Base-by-base conservation (phyloP, 2,113 vertebrate species). In the Tenebrosternarchus preto region DNA sequence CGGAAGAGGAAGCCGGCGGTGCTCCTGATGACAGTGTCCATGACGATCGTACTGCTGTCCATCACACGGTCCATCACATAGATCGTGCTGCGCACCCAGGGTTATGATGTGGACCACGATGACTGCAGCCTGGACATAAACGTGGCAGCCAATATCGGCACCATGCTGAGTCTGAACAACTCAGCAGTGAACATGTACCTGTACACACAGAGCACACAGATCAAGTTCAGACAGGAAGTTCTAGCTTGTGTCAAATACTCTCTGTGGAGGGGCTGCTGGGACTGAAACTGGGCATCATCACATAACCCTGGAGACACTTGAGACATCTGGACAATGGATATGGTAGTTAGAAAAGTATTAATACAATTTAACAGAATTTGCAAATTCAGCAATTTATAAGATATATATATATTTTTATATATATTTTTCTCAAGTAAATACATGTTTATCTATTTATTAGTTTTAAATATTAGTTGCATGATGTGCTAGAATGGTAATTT, bases 141-240 rank as follows among this genome's bases (percentile, higher is more conserved):
- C 15, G 68, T 91, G 39, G 87, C 71, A 4, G 88, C 91, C 7
- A 91, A 92, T 39, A 75, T 88, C 20, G 90, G 91, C 0, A 90
- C 88, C 43, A 91, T 92, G 90, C 56, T 93, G 22, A 89, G 89
- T 76, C 86, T 92, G 22, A 89, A 82, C 73, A 91, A 91, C 0
- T 78, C 91, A 2, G 90, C 90, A 0, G 68, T 86, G 1, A 89
- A 92, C 80, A 92, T 90, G 89, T 89, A 88, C 77, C 86, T 92
- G 27, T 92, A 92, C 11, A 88, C 87, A 1, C 90, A n/a, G n/a
- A n/a, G 88, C 82, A 92, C 90, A 0, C 90, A 92, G 50, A 57
- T 87, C 20, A 88, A 73, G 67, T 92, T 92, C 80, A 82, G 86
- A 20, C 87, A 85, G 17, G 87, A 91, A 79, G 75, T 91, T 36